Conservation (phyloP, 2,888 invertebrate genomes). For the Campoplex capitator region DNA sequence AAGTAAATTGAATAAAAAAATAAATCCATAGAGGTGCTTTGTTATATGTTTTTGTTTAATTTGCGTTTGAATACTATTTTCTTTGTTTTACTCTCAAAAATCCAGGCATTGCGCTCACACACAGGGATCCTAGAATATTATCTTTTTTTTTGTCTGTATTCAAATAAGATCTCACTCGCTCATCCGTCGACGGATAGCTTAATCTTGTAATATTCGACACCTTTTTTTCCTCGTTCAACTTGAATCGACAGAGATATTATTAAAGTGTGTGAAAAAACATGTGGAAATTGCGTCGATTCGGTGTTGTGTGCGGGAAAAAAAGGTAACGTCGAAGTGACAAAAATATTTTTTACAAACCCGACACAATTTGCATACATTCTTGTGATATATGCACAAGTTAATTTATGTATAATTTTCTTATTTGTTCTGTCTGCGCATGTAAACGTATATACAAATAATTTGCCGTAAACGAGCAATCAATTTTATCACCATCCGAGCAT, state of each 20-base stretch:
- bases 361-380: conserved; percentile 68
- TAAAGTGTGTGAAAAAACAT: conserved; percentile 52
- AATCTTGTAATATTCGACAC: conserved; percentile 21
- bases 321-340: conserved; percentile 23
- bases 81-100: conserved; percentile 35
- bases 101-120: conserved; percentile 47
- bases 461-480: conserved; percentile 68
- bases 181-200: conserved; percentile 50
- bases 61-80: conserved; percentile 60
- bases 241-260: conserved; percentile 24
- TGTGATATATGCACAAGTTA: conserved; percentile 63
- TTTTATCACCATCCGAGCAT: conserved; percentile 66
- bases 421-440: conserved; percentile 47
- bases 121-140: conserved; percentile 37
- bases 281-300: conserved; percentile 45
- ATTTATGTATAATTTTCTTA: conserved; percentile 44
- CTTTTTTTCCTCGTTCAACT: conserved; percentile 26
- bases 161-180: conserved; percentile 59
- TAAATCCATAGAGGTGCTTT: conserved; percentile 71
- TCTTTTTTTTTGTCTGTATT: conserved; percentile 30
- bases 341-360: conserved; percentile 32
- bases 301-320: conserved; percentile 26
- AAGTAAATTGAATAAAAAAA: conserved; percentile 71
- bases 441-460: conserved; percentile 72
- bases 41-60: conserved; percentile 53